These are phyloP conservation scores for Triplophysa dalaica DNA, from an alignment of 2,113 vertebrate genomes.

Conservation along the genomic window DNA sequence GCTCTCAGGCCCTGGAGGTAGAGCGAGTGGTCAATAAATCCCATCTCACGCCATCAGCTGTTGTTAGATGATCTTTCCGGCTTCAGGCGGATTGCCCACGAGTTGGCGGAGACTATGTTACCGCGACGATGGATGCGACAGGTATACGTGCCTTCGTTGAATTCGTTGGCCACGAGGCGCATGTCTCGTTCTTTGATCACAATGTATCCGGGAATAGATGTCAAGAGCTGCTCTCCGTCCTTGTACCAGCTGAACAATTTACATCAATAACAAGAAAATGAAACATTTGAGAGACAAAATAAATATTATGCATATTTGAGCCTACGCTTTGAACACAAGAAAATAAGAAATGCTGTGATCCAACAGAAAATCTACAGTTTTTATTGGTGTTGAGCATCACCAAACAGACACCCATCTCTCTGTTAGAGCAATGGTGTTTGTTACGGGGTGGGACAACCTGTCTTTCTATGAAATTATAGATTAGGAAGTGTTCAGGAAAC, in stretches of 20 bases:
- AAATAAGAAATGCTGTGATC: no score
- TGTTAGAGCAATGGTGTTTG: no score
- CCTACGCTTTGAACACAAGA: no score
- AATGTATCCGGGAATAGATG: conserved; percentile 74
- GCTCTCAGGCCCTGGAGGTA: conserved; percentile 41
- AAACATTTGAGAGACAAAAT: no score
- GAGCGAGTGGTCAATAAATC: background rate
- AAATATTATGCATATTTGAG: no score
- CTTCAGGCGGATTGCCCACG: conserved; percentile 75
- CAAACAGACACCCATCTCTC: no score
- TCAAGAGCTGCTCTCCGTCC: conserved; percentile 74
- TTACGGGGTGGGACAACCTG: no score
- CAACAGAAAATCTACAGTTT: no score
- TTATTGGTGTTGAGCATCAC: no score
- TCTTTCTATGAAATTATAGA: no score
- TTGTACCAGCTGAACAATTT: conserved; percentile 77
- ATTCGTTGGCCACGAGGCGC: conserved; percentile 75
- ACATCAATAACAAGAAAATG: no score
- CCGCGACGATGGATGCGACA: conserved; percentile 71
- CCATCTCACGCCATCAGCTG: conserved; percentile 58
- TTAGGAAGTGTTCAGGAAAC: no score
- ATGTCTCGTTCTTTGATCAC: conserved; percentile 73
- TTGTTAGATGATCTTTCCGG: conserved; percentile 67
- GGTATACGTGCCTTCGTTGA: conserved; percentile 79
- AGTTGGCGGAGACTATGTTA: conserved; percentile 68